phyloP scores from a whole-genome alignment of 2,888 invertebrate genomes.

The Limnephilus marmoratus region DNA sequence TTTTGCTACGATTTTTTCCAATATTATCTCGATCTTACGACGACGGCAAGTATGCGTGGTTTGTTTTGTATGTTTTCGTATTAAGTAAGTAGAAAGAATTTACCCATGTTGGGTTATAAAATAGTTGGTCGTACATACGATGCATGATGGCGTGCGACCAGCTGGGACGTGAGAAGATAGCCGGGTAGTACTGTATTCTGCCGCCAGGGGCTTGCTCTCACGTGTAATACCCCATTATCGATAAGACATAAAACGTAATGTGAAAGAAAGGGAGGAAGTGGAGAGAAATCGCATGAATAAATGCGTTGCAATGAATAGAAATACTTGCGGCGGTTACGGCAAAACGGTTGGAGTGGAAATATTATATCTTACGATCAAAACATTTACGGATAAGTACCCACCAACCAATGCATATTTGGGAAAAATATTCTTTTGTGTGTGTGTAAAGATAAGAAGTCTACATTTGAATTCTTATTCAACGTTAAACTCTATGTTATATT shows the following conservation, averaged over 20 bases:
- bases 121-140: not conserved
- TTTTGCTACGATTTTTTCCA: no score
- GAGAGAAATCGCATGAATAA: conserved; percentile 42
- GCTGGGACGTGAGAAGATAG: not conserved
- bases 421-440: not conserved
- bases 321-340: not conserved
- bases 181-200: conserved; percentile 4
- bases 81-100: not conserved
- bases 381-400: not conserved
- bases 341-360: not conserved
- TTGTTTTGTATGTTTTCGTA: no score
- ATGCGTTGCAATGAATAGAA: conserved; percentile 22
- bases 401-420: not conserved
- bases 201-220: conserved; percentile 2
- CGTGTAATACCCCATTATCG: conserved; percentile 36
- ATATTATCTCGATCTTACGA: no score
- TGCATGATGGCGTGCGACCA: not conserved
- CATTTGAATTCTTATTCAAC: not conserved
- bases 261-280: not conserved
- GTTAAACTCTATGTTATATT: not conserved
- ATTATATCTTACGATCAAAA: not conserved
- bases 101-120: not conserved
- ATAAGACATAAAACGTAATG: conserved; percentile 42
- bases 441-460: not conserved
- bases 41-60: no score